Evolutionary conservation across 2,797 vertebrate genomes (phyloP).

Genomic region (Menidia menidia): DNA sequence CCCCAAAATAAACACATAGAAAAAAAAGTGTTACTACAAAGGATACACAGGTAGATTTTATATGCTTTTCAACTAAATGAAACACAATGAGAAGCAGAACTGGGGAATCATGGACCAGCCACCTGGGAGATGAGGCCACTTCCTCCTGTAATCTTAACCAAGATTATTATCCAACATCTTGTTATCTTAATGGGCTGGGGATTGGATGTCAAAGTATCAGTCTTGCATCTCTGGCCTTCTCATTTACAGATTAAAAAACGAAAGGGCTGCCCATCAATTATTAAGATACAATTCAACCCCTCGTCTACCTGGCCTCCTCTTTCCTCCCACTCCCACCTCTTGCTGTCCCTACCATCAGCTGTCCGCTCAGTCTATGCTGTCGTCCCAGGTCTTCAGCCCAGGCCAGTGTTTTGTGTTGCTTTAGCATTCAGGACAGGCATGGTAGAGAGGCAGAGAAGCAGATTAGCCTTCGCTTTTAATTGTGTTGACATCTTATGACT

Average conservation of each 20-base stretch:
- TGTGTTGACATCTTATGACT: slow-evolving; percentile 91
- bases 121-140: slow-evolving; percentile 65
- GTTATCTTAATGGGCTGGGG: slow-evolving; percentile 92
- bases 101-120: slow-evolving; percentile 44
- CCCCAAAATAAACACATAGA: no score
- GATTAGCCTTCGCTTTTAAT: slow-evolving; percentile 96
- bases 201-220: slow-evolving; percentile 79
- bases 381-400: slow-evolving; percentile 30
- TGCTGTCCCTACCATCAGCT: slow-evolving; percentile 40
- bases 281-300: slow-evolving; percentile 73
- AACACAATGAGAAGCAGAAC: slow-evolving; percentile 6
- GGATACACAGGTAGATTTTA: not conserved
- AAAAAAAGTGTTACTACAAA: no score
- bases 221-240: slow-evolving; percentile 81
- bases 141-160: slow-evolving; percentile 68
- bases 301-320: slow-evolving; percentile 61
- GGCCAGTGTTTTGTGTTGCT: slow-evolving; percentile 83
- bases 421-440: slow-evolving; percentile 84
- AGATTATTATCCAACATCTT: slow-evolving; percentile 86
- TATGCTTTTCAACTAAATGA: not conserved
- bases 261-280: slow-evolving; percentile 89
- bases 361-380: slow-evolving; percentile 27
- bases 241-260: slow-evolving; percentile 95
- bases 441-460: slow-evolving; percentile 42
- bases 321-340: slow-evolving; percentile 12